Conservation (phyloP, 2,888 invertebrate species). For the Muscina levida region DNA sequence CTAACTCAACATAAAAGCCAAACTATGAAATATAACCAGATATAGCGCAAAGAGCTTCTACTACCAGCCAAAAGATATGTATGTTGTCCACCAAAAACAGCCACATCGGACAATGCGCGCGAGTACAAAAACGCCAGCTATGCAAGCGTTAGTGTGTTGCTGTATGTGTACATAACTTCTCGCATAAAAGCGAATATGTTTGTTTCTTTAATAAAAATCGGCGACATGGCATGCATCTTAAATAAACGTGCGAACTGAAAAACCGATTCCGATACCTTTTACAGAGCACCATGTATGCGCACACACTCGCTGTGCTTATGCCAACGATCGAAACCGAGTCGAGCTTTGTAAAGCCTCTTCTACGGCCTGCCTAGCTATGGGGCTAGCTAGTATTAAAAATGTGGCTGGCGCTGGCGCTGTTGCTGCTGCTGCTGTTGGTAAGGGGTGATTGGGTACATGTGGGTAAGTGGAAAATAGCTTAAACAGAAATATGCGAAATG, state of each 20-base stretch:
- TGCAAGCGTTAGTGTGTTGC: constrained; percentile 14
- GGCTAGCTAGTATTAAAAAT: too few species aligned
- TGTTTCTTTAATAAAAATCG: constrained; percentile 46
- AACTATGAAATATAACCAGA: constrained; percentile 10
- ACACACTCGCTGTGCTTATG: background rate
- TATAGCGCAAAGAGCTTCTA: background rate
- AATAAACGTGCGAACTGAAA: constrained; percentile 67
- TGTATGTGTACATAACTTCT: too few species aligned
- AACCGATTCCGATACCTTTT: constrained; percentile 44
- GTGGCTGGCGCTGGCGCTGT: background rate
- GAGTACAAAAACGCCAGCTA: constrained; percentile 49
- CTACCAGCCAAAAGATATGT: constrained; percentile 48
- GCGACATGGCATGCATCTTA: constrained; percentile 65
- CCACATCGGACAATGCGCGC: too few species aligned
- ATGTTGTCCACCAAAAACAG: background rate
- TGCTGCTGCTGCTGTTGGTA: background rate
- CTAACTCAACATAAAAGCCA: background rate
- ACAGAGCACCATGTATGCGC: background rate
- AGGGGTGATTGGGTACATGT: background rate
- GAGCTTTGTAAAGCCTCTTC: too few species aligned
- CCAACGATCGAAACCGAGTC: too few species aligned
- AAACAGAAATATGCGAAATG: constrained; percentile 63
- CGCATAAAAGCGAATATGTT: constrained; percentile 23
- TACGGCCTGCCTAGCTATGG: too few species aligned
- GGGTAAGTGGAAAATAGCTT: constrained; percentile 6